Base-by-base conservation (phyloP, 1,140 invertebrate genomes). In the Cecropterus lyciades region DNA sequence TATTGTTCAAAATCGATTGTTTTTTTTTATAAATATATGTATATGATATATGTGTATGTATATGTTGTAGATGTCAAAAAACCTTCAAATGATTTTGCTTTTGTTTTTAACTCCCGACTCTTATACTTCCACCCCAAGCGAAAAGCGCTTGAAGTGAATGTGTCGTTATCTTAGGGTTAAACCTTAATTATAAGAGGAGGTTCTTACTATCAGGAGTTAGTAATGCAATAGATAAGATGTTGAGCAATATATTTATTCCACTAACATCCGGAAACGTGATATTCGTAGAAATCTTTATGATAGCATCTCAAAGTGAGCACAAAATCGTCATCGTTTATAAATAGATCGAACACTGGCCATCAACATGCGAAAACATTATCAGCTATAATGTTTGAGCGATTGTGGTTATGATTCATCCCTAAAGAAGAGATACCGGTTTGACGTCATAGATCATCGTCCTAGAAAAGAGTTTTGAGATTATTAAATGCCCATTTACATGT, bases 261-360 rank as follows among this genome's bases (percentile, higher is more conserved):
- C 24, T 13, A 51, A 53, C 51, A 53, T 53, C 51, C 51, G 51
- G 51, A 53, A 53, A 53, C 48, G 37, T 40, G 14, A 51, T n/a
- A 16, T 10, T 15, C 14, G n/a, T n/a, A 13, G 51, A 30, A 30
- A 30, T 53, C 14, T 37, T 37, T 37, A 16, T 15, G 51, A 16
- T 53, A 46, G 48, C 27, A 14, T 24, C 33, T 27, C 14, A 17
- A 45, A 30, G 66, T 69, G 55, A 65, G 63, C 69, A 51, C 14
- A 15, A 69, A 67, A 69, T 68, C 69, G 60, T 75, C 73, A 75
- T 67, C 65, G 20, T 24, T 65, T 69, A 72, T 67, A 72, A 76
- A 76, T 76, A 76, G 69, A 73, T 73, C 55, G 63, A 56, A 62
- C 62, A 57, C 65, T 66, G 45, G 48, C 53, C 37, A 51, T 66